Conservation (phyloP, 2,888 invertebrate species). For the Drosophila peninsularis region DNA sequence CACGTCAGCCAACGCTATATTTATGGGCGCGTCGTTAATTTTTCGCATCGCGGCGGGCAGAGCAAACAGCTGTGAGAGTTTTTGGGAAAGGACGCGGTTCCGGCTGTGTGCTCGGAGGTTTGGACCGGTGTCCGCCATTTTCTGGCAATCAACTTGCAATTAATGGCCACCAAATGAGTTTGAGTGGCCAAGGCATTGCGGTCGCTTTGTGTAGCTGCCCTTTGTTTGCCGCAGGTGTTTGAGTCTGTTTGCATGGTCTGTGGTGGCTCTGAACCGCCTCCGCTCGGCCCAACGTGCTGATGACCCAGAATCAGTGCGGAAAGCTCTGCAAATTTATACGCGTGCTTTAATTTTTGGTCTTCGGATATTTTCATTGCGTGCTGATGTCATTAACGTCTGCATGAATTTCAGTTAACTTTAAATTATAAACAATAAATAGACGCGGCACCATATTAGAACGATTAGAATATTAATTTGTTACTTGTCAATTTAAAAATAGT, state of each 20-base stretch:
- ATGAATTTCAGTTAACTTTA: not conserved
- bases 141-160: constrained; percentile 72
- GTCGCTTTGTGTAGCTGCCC: constrained; percentile 36
- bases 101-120: constrained; percentile 3
- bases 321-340: constrained; percentile 13
- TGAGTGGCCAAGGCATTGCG: constrained; percentile 42
- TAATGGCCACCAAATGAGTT: constrained; percentile 66
- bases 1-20: constrained; percentile 4
- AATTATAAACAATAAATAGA: not conserved
- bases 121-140: constrained; percentile 44
- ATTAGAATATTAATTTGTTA: not conserved
- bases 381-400: constrained; percentile 5
- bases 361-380: constrained; percentile 14
- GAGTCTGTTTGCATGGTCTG: constrained; percentile 29
- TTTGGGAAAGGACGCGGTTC: constrained; percentile 9
- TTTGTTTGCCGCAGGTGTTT: constrained; percentile 46
- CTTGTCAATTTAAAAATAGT: not conserved
- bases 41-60: constrained; percentile 42
- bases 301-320: constrained; percentile 22
- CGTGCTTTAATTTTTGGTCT: constrained; percentile 16
- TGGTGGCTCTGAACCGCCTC: not conserved
- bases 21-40: constrained; percentile 56
- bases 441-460: not conserved
- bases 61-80: constrained; percentile 18
- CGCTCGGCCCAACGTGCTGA: constrained; percentile 23